phyloP scores from a whole-genome alignment of 1,140 invertebrate genomes.

The Drosophila ambigua region DNA sequence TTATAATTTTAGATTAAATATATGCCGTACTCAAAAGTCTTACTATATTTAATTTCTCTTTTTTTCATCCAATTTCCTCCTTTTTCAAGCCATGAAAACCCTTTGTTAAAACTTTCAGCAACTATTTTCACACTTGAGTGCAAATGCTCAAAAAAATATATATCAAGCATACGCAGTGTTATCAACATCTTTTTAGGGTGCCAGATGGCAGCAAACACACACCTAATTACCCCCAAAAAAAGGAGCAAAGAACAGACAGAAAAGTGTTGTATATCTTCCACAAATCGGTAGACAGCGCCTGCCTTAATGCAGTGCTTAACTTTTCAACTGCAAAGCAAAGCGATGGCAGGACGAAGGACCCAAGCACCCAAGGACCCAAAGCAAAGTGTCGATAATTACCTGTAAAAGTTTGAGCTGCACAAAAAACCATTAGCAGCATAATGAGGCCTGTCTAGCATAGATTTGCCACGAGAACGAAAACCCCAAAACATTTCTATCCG shows the following conservation, averaged over 20 bases:
- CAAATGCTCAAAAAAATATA: conserved; percentile 4
- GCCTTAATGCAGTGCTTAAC: conserved; percentile 47
- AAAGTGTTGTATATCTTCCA: conserved; percentile 39
- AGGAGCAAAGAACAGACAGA: conserved; percentile 12
- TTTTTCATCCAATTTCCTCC: too few relatives aligned
- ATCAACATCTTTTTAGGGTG: conserved; percentile 11
- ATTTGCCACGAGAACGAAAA: conserved; percentile 45
- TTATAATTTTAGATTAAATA: too few relatives aligned
- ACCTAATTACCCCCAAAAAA: conserved; percentile 58
- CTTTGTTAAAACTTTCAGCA: conserved; percentile 28
- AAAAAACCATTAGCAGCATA: conserved; percentile 76
- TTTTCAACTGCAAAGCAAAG: conserved; percentile 43
- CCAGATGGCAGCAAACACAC: conserved; percentile 18
- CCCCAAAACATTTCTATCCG: conserved; percentile 16
- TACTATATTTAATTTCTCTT: too few relatives aligned
- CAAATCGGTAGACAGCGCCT: conserved; percentile 13
- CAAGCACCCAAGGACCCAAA: conserved; percentile 25
- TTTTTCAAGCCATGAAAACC: too few relatives aligned
- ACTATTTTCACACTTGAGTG: conserved; percentile 29
- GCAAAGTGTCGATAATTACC: conserved; percentile 79
- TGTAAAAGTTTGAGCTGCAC: conserved; percentile 69
- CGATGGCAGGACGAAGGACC: conserved; percentile 18
- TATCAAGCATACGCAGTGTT: conserved; percentile 59
- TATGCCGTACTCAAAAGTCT: too few relatives aligned
- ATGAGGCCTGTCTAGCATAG: conserved; percentile 70